A percentile compares a stretch with the other conserved stretches of the same genome.
These are phyloP conservation scores for Myotis myotis DNA, from an alignment of 2,797 vertebrate genomes.

Conservation along the genomic window DNA sequence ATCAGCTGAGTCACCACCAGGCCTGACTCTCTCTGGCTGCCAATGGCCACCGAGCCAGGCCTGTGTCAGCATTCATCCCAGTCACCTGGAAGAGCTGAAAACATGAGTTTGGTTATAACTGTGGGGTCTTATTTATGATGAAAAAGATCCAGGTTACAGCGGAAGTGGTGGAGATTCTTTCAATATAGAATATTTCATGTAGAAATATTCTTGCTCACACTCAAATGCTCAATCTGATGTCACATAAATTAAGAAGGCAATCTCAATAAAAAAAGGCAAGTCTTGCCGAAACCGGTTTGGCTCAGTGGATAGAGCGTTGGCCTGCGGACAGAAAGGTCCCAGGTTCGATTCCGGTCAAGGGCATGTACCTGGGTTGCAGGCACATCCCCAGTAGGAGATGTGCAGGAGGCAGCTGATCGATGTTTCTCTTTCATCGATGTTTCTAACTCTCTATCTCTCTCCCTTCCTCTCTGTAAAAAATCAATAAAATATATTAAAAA, in stretches of 20 bases:
- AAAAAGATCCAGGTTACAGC: not conserved
- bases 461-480: no score
- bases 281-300: no score
- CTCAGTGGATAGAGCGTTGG: no score
- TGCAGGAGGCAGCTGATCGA: no score
- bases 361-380: no score
- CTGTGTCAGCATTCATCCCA: not conserved
- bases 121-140: not conserved
- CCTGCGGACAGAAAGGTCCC: no score
- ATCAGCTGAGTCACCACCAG: constrained; percentile 9
- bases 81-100: not conserved
- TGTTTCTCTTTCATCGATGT: no score
- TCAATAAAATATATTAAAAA: no score
- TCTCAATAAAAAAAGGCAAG: not conserved
- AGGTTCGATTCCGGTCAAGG: no score
- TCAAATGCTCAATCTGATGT: not conserved
- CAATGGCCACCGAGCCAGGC: not conserved
- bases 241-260: not conserved
- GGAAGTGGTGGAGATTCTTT: not conserved
- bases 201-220: not conserved
- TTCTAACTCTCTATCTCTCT: no score
- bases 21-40: constrained; percentile 30
- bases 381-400: no score
- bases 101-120: not conserved
- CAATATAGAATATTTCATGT: not conserved